Percentiles rank a stretch among this genome's conserved stretches.
phyloP scores from a whole-genome alignment of 92 coral and sea anemone species.

The Palythoa grandis region DNA sequence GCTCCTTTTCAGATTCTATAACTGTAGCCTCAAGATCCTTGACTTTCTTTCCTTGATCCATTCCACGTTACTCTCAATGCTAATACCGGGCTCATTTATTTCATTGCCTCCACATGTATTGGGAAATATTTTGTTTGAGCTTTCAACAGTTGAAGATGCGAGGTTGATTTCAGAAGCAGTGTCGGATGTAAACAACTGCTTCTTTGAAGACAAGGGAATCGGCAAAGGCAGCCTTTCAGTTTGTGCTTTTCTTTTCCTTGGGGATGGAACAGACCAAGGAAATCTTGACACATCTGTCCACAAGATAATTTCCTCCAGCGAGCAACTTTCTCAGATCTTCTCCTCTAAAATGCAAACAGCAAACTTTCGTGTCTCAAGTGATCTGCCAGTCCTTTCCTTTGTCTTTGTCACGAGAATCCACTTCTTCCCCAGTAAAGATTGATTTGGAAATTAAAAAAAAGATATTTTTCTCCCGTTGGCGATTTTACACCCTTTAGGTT shows the following conservation, averaged over 20 bases:
- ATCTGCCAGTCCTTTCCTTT: slow-evolving; percentile 16
- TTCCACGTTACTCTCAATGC: background rate
- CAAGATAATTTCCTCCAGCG: slow-evolving; percentile 42
- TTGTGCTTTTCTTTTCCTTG: too few species aligned
- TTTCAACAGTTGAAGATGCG: background rate
- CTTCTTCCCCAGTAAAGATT: background rate
- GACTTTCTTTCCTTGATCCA: background rate
- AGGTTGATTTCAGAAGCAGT: background rate
- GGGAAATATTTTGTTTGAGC: background rate
- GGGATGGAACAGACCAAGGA: too few species aligned
- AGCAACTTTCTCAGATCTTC: slow-evolving; percentile 51
- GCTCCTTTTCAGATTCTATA: slow-evolving; percentile 4
- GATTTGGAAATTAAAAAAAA: background rate
- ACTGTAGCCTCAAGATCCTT: slow-evolving; percentile 7
- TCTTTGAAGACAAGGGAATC: too few species aligned
- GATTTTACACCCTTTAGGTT: slow-evolving; percentile 1
- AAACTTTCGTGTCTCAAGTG: too few species aligned
- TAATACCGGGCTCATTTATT: background rate
- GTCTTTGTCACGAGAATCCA: slow-evolving; percentile 10
- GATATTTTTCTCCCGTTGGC: background rate
- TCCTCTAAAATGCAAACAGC: too few species aligned
- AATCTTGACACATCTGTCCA: slow-evolving; percentile 41
- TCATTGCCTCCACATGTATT: slow-evolving; percentile 4
- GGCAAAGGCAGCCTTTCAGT: too few species aligned
- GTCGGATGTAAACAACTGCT: background rate